Percentiles rank a stretch among this genome's conserved stretches.
These are phyloP conservation scores for Corythornis madagascariensis DNA, from an alignment of 2,113 vertebrate genomes.

Conservation along the genomic window DNA sequence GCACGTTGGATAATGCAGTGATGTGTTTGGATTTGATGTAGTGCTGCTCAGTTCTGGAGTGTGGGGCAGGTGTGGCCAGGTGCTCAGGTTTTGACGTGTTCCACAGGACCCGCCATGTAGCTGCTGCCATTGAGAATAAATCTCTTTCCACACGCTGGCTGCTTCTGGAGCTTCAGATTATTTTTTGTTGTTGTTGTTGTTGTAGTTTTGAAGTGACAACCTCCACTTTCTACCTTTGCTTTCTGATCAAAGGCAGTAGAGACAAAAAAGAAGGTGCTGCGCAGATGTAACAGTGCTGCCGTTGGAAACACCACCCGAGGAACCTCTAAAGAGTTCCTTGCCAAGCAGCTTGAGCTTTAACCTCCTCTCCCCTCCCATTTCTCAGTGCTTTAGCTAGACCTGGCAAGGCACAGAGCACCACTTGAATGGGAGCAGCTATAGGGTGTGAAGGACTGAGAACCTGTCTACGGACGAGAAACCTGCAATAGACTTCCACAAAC, in stretches of 20 bases:
- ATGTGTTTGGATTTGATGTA: no score
- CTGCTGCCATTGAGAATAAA: not conserved
- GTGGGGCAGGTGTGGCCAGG: no score
- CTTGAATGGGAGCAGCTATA: constrained; percentile 5
- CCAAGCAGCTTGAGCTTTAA: not conserved
- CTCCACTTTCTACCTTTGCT: not conserved
- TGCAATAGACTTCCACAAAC: not conserved
- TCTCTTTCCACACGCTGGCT: not conserved
- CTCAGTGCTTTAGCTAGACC: not conserved
- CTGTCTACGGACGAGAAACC: constrained; percentile 6
- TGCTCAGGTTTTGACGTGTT: no score
- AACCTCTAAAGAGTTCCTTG: constrained; percentile 9
- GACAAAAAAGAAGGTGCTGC: not conserved
- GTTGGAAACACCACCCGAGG: rapidly evolving
- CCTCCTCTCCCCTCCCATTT: not conserved
- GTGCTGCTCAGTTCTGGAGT: no score
- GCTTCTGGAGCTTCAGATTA: not conserved
- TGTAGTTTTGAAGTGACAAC: not conserved
- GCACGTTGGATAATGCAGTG: no score
- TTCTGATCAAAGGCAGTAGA: not conserved
- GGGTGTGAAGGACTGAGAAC: constrained; percentile 20
- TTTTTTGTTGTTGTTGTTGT: not conserved
- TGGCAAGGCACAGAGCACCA: not conserved
- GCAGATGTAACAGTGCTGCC: not conserved
- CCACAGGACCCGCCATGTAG: no score